phyloP scores from a whole-genome alignment of 2,888 invertebrate genomes.

The Hirtodrosophila trivittata region DNA sequence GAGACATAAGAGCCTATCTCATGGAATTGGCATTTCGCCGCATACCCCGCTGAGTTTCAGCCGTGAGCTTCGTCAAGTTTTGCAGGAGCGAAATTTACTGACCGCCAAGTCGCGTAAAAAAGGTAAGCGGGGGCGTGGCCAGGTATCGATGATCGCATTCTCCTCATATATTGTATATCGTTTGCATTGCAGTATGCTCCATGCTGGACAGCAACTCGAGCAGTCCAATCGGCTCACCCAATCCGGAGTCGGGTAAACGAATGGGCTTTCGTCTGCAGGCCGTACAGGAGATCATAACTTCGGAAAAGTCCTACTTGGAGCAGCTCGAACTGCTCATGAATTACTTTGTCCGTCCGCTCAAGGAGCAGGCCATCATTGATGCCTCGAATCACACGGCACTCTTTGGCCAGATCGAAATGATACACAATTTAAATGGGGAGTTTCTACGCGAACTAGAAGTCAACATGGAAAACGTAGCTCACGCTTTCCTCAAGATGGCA shows the following conservation, averaged over 20 bases:
- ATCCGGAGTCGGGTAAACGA: conserved; percentile 79
- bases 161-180: not conserved
- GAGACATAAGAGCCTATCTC: conserved; percentile 50
- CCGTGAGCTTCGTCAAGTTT: conserved; percentile 86
- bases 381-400: conserved; percentile 85
- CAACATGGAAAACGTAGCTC: conserved; percentile 86
- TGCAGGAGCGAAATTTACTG: conserved; percentile 87
- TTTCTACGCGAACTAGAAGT: conserved; percentile 86
- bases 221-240: conserved; percentile 66
- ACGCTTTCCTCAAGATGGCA: conserved; percentile 88
- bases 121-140: conserved; percentile 81
- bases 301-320: conserved; percentile 88
- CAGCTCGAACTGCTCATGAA: conserved; percentile 88
- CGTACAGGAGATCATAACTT: conserved; percentile 88
- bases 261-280: conserved; percentile 85
- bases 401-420: conserved; percentile 87
- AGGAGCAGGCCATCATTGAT: conserved; percentile 85
- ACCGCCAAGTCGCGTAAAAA: conserved; percentile 86
- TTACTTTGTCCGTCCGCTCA: conserved; percentile 87
- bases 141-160: not conserved
- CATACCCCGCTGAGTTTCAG: conserved; percentile 85
- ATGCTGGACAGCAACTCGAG: conserved; percentile 84
- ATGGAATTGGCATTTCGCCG: conserved; percentile 54
- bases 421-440: conserved; percentile 87
- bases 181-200: conserved; percentile 84